A percentile compares a stretch with the other conserved stretches of the same genome.
Evolutionary conservation across 2,797 vertebrate genomes (phyloP).

Genomic region (Corythornis leucogaster): DNA sequence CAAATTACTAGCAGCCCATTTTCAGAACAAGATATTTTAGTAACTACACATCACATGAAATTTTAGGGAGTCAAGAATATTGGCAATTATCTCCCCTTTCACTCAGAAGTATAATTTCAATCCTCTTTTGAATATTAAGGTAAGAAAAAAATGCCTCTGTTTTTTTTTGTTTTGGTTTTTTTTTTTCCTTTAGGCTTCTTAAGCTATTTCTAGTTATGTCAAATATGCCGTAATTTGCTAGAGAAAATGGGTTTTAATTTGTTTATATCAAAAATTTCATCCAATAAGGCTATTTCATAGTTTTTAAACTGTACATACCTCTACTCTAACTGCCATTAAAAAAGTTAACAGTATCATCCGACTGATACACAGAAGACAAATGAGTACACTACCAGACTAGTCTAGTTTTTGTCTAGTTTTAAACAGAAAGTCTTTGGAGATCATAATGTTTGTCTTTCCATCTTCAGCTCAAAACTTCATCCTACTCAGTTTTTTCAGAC

Average conservation of each 20-base stretch:
- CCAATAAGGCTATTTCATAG: neutral
- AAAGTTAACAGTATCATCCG: neutral
- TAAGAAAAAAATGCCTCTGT: neutral
- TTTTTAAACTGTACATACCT: neutral
- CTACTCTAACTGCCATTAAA: neutral
- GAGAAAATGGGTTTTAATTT: neutral
- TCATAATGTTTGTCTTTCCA: neutral
- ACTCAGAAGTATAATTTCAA: neutral
- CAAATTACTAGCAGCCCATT: neutral
- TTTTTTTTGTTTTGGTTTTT: neutral
- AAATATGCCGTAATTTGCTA: neutral
- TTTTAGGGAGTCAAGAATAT: neutral
- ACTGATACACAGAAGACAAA: neutral
- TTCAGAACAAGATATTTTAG: neutral
- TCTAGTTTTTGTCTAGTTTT: neutral
- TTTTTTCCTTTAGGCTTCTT: neutral
- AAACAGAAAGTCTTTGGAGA: neutral
- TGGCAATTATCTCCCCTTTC: neutral
- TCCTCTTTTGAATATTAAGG: neutral
- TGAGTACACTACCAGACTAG: neutral
- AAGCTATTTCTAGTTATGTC: neutral
- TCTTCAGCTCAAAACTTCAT: neutral
- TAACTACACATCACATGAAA: neutral
- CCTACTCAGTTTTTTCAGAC: neutral
- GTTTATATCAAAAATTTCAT: neutral